Percentiles rank a stretch among this genome's conserved stretches.
These are phyloP conservation scores for Hoplostethus atlanticus DNA, from an alignment of 2,797 vertebrate genomes.

Conservation along the genomic window DNA sequence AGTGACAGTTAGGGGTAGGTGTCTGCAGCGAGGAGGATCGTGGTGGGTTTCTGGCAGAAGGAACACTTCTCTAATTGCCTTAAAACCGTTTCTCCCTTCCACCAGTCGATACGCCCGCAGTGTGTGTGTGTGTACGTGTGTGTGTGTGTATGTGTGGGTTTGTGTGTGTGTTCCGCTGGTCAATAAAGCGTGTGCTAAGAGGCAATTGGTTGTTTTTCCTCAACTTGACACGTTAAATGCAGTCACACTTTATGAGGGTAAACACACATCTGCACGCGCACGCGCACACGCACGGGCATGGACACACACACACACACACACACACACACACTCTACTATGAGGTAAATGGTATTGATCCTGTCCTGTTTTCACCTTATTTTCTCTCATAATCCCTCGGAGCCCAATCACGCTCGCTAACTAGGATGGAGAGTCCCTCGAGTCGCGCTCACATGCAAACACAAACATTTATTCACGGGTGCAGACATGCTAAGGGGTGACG, in stretches of 20 bases:
- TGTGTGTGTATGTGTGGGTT: slow-evolving; percentile 21
- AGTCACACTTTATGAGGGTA: slow-evolving; percentile 78
- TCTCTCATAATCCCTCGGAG: slow-evolving; percentile 70
- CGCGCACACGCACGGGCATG: slow-evolving; percentile 17
- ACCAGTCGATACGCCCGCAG: slow-evolving; percentile 72
- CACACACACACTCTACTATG: slow-evolving; percentile 1
- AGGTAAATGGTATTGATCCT: slow-evolving; percentile 87
- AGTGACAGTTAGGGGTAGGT: slow-evolving; percentile 57
- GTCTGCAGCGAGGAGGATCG: slow-evolving; percentile 66
- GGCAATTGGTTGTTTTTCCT: slow-evolving; percentile 87
- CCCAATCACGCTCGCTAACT: slow-evolving; percentile 74
- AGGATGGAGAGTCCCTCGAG: slow-evolving; percentile 67
- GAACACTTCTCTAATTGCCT: slow-evolving; percentile 78
- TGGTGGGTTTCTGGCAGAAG: slow-evolving; percentile 65
- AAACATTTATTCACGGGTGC: slow-evolving; percentile 61
- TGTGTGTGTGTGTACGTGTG: slow-evolving; percentile 30
- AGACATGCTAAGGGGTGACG: slow-evolving; percentile 30
- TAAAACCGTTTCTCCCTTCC: slow-evolving; percentile 74
- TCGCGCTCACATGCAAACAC: slow-evolving; percentile 52
- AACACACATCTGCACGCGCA: slow-evolving; percentile 54
- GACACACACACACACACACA: slow-evolving; percentile 6
- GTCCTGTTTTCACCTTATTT: slow-evolving; percentile 81
- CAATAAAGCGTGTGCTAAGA: slow-evolving; percentile 81
- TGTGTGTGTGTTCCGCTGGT: slow-evolving; percentile 61
- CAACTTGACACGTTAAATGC: slow-evolving; percentile 87